Conservation (phyloP, 2,113 vertebrate species). For the Dendropsophus ebraccatus region DNA sequence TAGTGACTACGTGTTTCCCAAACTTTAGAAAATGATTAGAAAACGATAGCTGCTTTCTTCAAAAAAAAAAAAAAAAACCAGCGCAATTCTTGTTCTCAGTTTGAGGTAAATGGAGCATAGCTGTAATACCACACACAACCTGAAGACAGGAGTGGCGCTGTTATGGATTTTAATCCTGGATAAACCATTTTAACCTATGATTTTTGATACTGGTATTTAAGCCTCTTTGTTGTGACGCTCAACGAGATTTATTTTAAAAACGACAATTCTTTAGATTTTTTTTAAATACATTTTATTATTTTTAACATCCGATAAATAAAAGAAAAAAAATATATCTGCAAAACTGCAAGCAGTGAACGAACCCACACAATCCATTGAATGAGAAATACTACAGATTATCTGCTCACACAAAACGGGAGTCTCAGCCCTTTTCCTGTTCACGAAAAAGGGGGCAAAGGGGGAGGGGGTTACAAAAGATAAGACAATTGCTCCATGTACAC, state of each 20-base stretch:
- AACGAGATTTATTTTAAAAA: not conserved
- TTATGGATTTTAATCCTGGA: too few species aligned
- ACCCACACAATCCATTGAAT: slow-evolving; percentile 38
- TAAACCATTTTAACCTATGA: too few species aligned
- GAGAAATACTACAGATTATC: slow-evolving; percentile 18
- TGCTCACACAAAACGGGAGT: not conserved
- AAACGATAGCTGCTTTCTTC: too few species aligned
- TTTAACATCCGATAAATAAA: slow-evolving; percentile 43
- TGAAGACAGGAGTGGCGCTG: too few species aligned
- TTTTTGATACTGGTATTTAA: not conserved
- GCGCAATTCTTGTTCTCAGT: too few species aligned
- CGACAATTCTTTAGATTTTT: not conserved
- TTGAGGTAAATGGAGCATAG: too few species aligned
- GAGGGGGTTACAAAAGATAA: not conserved
- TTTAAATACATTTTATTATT: slow-evolving; percentile 48
- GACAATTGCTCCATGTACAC: not conserved
- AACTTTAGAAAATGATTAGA: too few species aligned
- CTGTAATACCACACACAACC: too few species aligned
- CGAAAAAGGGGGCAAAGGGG: not conserved
- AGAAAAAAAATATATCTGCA: slow-evolving; percentile 33
- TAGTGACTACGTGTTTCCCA: too few species aligned
- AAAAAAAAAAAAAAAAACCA: too few species aligned
- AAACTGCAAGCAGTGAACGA: slow-evolving; percentile 37
- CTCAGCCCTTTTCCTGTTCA: not conserved
- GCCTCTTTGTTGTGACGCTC: too few species aligned